Evolutionary conservation across 2,888 invertebrate species (phyloP).

Genomic region (Drosophila phalerata): DNA sequence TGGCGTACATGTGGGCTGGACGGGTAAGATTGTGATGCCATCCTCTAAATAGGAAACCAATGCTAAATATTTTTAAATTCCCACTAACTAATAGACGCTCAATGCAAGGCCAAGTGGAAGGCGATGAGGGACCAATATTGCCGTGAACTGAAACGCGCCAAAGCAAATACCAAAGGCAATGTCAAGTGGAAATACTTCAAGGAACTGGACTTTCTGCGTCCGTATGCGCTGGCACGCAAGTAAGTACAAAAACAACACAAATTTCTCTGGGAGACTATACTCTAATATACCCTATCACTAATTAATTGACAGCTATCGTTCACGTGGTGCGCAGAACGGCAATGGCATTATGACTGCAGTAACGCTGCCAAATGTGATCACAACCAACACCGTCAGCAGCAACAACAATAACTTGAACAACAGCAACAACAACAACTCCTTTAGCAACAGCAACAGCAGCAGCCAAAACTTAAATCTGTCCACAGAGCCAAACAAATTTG

Average conservation of each 20-base stretch:
- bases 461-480: constrained; percentile 57
- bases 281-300: neutral
- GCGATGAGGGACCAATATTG: constrained; percentile 84
- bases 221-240: constrained; percentile 83
- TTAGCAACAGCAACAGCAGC: constrained; percentile 69
- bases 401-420: constrained; percentile 38
- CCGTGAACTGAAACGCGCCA: constrained; percentile 82
- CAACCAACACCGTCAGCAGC: constrained; percentile 32
- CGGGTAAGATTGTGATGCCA: constrained; percentile 63
- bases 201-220: constrained; percentile 82
- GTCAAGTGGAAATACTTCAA: constrained; percentile 84
- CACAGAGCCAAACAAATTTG: constrained; percentile 56
- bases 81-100: constrained; percentile 58
- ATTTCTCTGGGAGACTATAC: neutral
- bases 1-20: constrained; percentile 78
- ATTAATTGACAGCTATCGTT: constrained; percentile 71
- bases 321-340: constrained; percentile 55
- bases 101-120: constrained; percentile 84
- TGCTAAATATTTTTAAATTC: neutral
- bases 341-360: constrained; percentile 26
- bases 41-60: neutral
- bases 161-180: constrained; percentile 75
- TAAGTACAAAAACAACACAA: constrained; percentile 44
- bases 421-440: constrained; percentile 52
- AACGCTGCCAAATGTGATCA: constrained; percentile 22